Conservation (phyloP, 2,888 invertebrate genomes). For the Ennomos erosarius region DNA sequence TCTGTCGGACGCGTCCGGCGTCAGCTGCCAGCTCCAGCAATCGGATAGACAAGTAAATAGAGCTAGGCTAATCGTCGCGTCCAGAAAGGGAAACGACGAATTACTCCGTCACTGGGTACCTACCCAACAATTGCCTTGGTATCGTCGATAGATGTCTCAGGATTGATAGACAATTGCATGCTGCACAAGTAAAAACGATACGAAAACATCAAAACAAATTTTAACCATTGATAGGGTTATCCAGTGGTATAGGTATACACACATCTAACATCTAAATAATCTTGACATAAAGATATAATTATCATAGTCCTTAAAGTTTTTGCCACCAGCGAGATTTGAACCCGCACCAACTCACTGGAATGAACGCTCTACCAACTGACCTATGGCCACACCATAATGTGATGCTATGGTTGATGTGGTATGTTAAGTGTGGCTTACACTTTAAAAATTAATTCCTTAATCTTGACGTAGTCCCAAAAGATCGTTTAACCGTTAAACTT, state of each 20-base stretch:
- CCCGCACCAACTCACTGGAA: no score
- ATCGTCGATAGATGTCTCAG: constrained; percentile 63
- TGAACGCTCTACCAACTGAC: no score
- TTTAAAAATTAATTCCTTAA: no score
- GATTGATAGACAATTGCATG: constrained; percentile 48
- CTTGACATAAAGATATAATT: no score
- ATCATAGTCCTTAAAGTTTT: no score
- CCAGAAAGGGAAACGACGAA: constrained; percentile 82
- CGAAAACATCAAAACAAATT: constrained; percentile 27
- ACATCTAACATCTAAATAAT: no score
- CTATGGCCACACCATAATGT: no score
- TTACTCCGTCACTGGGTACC: constrained; percentile 78
- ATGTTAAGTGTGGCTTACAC: no score
- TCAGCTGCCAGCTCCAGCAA: constrained; percentile 79
- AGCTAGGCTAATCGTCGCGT: constrained; percentile 81
- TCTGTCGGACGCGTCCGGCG: constrained; percentile 77
- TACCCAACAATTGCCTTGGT: constrained; percentile 80
- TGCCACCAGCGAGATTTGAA: no score
- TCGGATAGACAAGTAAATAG: constrained; percentile 83
- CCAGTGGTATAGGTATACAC: no score
- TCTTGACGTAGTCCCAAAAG: no score
- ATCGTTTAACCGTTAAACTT: constrained; percentile 17
- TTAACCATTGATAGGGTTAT: constrained; percentile 13
- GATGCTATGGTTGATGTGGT: no score
- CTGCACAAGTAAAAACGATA: background rate